Evolutionary conservation across 2,113 vertebrate species (phyloP).

Genomic region (Gulo gulo): DNA sequence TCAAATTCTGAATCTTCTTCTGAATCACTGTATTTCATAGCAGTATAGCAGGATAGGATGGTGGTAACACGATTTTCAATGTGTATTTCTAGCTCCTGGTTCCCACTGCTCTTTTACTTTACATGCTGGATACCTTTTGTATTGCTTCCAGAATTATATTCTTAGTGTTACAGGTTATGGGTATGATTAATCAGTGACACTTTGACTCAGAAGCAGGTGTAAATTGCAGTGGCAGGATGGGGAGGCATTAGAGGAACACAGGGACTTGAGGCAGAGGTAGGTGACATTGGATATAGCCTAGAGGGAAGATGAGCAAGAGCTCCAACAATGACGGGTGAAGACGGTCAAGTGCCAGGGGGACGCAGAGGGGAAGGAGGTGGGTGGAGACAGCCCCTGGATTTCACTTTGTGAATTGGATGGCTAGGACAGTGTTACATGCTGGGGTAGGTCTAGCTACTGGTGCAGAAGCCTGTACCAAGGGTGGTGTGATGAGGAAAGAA

Average conservation of each 20-base stretch:
- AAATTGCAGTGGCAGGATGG: slow-evolving; percentile 79
- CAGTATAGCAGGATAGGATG: slow-evolving; percentile 91
- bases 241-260: slow-evolving; percentile 80
- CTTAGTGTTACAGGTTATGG: slow-evolving; percentile 92
- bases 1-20: slow-evolving; percentile 95
- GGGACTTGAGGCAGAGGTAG: slow-evolving; percentile 82
- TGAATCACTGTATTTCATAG: slow-evolving; percentile 95
- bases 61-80: slow-evolving; percentile 94
- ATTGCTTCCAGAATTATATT: slow-evolving; percentile 94
- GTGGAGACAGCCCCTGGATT: slow-evolving; percentile 88
- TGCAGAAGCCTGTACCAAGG: slow-evolving; percentile 87
- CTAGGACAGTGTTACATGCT: slow-evolving; percentile 82
- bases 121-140: slow-evolving; percentile 92
- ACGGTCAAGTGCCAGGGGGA: slow-evolving; percentile 85
- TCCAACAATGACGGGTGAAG: slow-evolving; percentile 86
- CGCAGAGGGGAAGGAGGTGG: slow-evolving; percentile 91
- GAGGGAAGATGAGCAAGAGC: slow-evolving; percentile 79
- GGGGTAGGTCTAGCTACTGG: slow-evolving; percentile 87
- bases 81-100: slow-evolving; percentile 92
- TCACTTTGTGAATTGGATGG: slow-evolving; percentile 83
- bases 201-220: slow-evolving; percentile 84
- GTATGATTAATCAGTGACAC: slow-evolving; percentile 87
- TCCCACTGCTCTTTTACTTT: slow-evolving; percentile 94
- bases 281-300: slow-evolving; percentile 84
- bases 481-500: slow-evolving; percentile 91